Base-by-base conservation (phyloP, 64 coral and sea anemone species). In the Pachyseris speciosa region DNA sequence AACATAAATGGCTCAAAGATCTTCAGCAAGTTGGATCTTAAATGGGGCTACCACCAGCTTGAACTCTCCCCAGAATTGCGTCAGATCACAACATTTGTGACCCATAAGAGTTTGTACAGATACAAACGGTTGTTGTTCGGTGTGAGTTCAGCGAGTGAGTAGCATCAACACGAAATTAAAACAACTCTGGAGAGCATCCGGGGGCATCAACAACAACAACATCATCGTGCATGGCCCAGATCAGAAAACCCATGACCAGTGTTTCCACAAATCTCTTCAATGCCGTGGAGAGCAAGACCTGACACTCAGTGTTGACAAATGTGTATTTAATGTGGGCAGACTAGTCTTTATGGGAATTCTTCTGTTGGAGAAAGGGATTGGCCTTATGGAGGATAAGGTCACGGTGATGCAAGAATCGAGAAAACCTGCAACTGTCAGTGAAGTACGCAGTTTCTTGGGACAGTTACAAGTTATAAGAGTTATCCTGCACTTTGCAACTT, bases 271-370 rank as follows among this genome's bases (percentile, higher is more conserved):
- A 31, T 32, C 33, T 9, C 36, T 37, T 34, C 22, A 84, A 57
- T 20, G 22, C 49, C 59, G n/a, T 27, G 34, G 31, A 49, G 32
- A n/a, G 26, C 30, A 59, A 17, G 25, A 28, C 15, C 20, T 28
- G 5, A 44, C n/a, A 19, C 50, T 31, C 50, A 22, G 16, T 9
- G 29, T 36, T 27, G 43, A 63, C 43, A 83, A 41, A 29, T 83
- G 32, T 48, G 41, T 52, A 50, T 44, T 41, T 5, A 57, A 29
- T 63, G 50, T 64, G 65, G 84, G 9, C 33, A 57, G 67, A 53
- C 51, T 70, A 34, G 67, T 32, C 72, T 71, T 48, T 20, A 45
- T 52, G 20, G 48, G 37, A 38, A 67, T 36, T 87, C 70, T 73
- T 39, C 70, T 32, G 64, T 67, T 22, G 17, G 45, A n/a, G 27